These are phyloP conservation scores for Lates calcarifer DNA, from an alignment of 2,113 vertebrate species.

Conservation along the genomic window DNA sequence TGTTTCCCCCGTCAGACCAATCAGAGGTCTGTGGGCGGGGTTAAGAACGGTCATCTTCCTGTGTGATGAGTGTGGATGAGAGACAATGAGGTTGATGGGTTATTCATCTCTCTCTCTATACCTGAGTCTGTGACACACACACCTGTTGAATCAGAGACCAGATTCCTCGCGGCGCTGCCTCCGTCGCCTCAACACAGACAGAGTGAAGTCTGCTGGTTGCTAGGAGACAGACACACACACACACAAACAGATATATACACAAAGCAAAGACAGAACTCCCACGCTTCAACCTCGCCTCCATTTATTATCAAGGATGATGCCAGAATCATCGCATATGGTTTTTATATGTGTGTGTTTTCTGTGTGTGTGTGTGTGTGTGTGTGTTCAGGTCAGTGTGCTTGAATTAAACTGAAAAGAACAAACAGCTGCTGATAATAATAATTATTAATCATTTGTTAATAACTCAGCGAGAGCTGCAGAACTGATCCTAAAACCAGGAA, in stretches of 20 bases:
- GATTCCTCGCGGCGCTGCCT: background rate
- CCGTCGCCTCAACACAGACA: constrained; percentile 10
- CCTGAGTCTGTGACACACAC: background rate
- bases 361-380: constrained; percentile 18
- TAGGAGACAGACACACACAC: constrained; percentile 59
- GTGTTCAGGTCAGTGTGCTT: background rate
- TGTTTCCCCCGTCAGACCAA: too few relatives aligned
- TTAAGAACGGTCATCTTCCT: too few relatives aligned
- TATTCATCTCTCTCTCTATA: background rate
- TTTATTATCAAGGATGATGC: constrained; percentile 57
- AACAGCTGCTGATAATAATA: background rate
- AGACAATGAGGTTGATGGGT: too few relatives aligned
- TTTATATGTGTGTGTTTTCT: constrained; percentile 37
- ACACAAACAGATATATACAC: constrained; percentile 14
- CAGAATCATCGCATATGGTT: constrained; percentile 23
- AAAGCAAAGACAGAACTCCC: constrained; percentile 50
- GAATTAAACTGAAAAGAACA: background rate
- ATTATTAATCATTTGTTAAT: too few relatives aligned
- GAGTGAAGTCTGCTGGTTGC: constrained; percentile 63
- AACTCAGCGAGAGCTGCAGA: too few relatives aligned
- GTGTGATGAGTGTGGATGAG: too few relatives aligned
- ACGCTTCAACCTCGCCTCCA: constrained; percentile 60
- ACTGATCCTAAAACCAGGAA: too few relatives aligned
- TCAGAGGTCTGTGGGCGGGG: too few relatives aligned
- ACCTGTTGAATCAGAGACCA: constrained; percentile 45